Percentiles rank a stretch among this genome's conserved stretches.
Conservation (phyloP, 2,888 invertebrate species). For the Cosmia trapezina region DNA sequence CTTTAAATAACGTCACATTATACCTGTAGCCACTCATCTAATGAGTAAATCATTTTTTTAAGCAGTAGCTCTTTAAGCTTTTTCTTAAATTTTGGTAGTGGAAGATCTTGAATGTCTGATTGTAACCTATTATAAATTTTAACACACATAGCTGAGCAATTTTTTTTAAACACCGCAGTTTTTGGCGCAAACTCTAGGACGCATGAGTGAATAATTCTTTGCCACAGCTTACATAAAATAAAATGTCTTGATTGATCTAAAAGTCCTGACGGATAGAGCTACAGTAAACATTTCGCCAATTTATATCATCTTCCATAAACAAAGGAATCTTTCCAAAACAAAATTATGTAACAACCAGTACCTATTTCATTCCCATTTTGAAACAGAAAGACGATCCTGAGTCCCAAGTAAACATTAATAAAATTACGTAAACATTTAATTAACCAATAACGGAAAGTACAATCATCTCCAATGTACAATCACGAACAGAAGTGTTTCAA, state of each 20-base stretch:
- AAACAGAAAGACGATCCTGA: conserved; percentile 38
- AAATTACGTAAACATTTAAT: conserved; percentile 63
- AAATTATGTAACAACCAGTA: conserved; percentile 9
- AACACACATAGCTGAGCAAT: too few species aligned
- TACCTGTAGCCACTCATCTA: too few species aligned
- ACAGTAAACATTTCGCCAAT: neutral
- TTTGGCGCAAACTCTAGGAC: too few species aligned
- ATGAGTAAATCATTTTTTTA: too few species aligned
- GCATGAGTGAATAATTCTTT: too few species aligned
- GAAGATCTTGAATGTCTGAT: too few species aligned
- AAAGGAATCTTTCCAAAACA: neutral
- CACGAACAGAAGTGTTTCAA: conserved; percentile 74
- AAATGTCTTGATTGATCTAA: neutral
- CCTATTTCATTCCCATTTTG: conserved; percentile 18
- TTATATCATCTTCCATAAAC: neutral
- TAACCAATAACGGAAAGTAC: conserved; percentile 65
- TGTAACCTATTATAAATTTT: too few species aligned
- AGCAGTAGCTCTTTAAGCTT: too few species aligned
- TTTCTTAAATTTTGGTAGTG: too few species aligned
- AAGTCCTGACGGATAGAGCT: neutral
- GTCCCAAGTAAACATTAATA: conserved; percentile 42
- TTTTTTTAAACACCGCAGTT: too few species aligned
- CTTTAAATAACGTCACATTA: too few species aligned
- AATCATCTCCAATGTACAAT: conserved; percentile 66
- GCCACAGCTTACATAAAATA: neutral